phyloP scores from a whole-genome alignment of 1,140 invertebrate genomes.

The Lordiphosa collinella region DNA sequence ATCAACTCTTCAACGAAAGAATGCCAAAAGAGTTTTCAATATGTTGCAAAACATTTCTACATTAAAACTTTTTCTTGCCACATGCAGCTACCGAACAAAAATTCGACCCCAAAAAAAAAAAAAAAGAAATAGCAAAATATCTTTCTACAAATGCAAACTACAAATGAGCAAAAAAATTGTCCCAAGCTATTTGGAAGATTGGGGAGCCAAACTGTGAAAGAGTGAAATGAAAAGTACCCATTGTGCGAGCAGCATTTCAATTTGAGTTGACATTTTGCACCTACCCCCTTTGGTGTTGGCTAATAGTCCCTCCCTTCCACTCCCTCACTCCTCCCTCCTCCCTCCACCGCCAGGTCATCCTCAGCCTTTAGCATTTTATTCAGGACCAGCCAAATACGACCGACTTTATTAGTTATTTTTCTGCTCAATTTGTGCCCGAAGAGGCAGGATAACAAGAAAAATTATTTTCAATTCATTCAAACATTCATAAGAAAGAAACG shows the following conservation, averaged over 20 bases:
- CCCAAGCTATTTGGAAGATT: neutral
- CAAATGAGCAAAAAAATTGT: constrained; percentile 72
- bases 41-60: constrained; percentile 62
- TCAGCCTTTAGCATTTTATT: constrained; percentile 56
- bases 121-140: constrained; percentile 32
- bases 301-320: constrained; percentile 26
- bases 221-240: constrained; percentile 79
- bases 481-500: constrained; percentile 43
- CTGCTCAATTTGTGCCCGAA: constrained; percentile 71
- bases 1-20: constrained; percentile 19
- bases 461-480: constrained; percentile 79
- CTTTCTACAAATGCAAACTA: constrained; percentile 53
- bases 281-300: constrained; percentile 40
- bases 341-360: constrained; percentile 34
- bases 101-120: constrained; percentile 19
- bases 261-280: constrained; percentile 67
- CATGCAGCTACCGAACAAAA: constrained; percentile 62
- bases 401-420: constrained; percentile 79
- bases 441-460: constrained; percentile 78
- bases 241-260: constrained; percentile 72
- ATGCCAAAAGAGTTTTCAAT: constrained; percentile 60
- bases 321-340: neutral
- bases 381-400: constrained; percentile 53
- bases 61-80: constrained; percentile 54
- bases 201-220: constrained; percentile 64